Percentiles rank a stretch among this genome's conserved stretches.
phyloP scores from a whole-genome alignment of 2,797 vertebrate species.

The Mastacembelus armatus region DNA sequence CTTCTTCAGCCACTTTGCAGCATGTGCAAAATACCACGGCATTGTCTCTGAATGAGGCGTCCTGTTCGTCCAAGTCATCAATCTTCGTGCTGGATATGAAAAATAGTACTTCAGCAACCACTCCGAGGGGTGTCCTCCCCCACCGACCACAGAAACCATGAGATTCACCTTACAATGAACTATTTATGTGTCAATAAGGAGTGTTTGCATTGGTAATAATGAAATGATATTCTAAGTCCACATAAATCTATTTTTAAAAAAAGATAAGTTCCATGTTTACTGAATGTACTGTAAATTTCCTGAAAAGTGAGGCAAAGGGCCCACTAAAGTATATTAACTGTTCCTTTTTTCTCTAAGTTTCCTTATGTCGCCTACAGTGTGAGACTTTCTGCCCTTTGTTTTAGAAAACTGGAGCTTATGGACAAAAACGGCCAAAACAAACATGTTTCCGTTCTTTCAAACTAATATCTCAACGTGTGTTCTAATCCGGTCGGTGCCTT shows the following conservation, averaged over 20 bases:
- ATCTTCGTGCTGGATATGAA: too few species aligned
- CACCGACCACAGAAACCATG: conserved; percentile 31
- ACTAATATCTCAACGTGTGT: too few species aligned
- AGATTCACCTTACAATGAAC: conserved; percentile 25
- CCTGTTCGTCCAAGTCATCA: too few species aligned
- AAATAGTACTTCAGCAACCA: too few species aligned
- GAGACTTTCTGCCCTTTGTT: conserved; percentile 22
- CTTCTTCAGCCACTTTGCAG: too few species aligned
- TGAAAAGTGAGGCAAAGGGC: conserved; percentile 34
- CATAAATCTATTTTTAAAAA: conserved; percentile 80
- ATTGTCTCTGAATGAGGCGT: too few species aligned
- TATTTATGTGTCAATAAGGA: conserved; percentile 64
- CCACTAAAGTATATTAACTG: conserved; percentile 1
- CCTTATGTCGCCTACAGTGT: conserved; percentile 12
- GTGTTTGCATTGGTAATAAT: conserved; percentile 49
- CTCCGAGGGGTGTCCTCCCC: too few species aligned
- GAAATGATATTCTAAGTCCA: conserved; percentile 61
- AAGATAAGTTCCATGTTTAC: conserved; percentile 43
- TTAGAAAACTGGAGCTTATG: conserved; percentile 33
- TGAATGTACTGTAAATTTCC: conserved; percentile 77
- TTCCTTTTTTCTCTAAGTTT: conserved; percentile 2
- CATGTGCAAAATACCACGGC: too few species aligned
- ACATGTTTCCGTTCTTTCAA: conserved; percentile 30
- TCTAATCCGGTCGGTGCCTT: conserved; percentile 76
- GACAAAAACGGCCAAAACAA: too few species aligned